A percentile compares a stretch with the other conserved stretches of the same genome.
These are phyloP conservation scores for Ornithoptera alexandrae DNA, from an alignment of 2,888 invertebrate genomes.

Conservation along the genomic window DNA sequence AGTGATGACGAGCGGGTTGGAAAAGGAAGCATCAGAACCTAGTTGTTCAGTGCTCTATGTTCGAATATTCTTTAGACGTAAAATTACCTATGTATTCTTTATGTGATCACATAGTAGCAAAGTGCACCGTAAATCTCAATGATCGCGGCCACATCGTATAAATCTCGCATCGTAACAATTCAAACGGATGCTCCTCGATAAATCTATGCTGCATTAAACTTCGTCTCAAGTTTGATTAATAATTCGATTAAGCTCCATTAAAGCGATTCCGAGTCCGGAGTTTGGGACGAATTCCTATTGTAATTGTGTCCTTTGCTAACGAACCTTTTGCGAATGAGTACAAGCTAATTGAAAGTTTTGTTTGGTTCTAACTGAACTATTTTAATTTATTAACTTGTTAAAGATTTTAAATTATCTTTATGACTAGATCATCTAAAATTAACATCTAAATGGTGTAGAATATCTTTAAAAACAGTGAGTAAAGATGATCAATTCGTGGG, in stretches of 20 bases:
- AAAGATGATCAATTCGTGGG: too few relatives aligned
- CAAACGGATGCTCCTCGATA: conserved; percentile 12
- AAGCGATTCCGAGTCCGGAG: conserved; percentile 9
- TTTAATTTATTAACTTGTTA: too few relatives aligned
- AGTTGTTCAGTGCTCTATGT: neutral
- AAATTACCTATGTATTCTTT: conserved; percentile 9
- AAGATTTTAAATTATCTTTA: too few relatives aligned
- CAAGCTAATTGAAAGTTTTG: neutral
- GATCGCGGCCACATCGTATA: conserved; percentile 9
- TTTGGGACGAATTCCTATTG: conserved; percentile 2
- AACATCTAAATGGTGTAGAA: too few relatives aligned
- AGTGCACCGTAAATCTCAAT: conserved; percentile 25
- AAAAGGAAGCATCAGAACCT: too few relatives aligned
- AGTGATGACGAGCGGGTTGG: too few relatives aligned
- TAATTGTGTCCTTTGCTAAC: conserved; percentile 19
- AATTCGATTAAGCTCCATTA: conserved; percentile 22
- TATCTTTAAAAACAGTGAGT: too few relatives aligned
- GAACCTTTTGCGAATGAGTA: conserved; percentile 8
- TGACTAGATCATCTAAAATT: too few relatives aligned
- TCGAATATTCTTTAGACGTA: neutral
- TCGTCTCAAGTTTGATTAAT: conserved; percentile 20
- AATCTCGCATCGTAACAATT: conserved; percentile 17
- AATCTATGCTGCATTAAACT: conserved; percentile 18
- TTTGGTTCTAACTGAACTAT: neutral
- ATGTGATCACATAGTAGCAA: conserved; percentile 8